Percentiles rank a stretch among this genome's conserved stretches.
Evolutionary conservation across 2,888 invertebrate genomes (phyloP).

Genomic region (Danaus chrysippus): DNA sequence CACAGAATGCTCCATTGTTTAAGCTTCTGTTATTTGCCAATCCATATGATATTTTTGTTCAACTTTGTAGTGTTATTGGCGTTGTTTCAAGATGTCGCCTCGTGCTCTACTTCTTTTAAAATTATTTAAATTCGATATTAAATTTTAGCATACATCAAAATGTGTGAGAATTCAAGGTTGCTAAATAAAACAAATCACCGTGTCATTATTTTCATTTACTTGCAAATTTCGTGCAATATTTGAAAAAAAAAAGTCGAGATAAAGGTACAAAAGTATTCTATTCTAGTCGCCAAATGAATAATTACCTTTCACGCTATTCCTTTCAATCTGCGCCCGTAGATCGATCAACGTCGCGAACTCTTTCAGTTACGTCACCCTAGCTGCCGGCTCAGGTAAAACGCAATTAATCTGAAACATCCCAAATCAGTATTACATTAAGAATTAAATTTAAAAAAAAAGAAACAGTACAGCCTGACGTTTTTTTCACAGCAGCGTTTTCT

Average conservation of each 20-base stretch:
- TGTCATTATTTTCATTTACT: conserved; percentile 75
- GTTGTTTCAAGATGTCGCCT: neutral
- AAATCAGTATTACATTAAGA: conserved; percentile 79
- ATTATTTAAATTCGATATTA: neutral
- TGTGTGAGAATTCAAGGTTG: conserved; percentile 65
- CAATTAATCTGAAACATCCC: conserved; percentile 79
- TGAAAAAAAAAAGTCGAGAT: conserved; percentile 71
- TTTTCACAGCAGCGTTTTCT: conserved; percentile 73
- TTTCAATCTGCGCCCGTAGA: conserved; percentile 75
- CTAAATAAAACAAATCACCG: conserved; percentile 70
- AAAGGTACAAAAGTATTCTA: conserved; percentile 78
- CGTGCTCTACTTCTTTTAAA: too few species aligned
- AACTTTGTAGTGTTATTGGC: neutral
- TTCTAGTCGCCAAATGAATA: conserved; percentile 79
- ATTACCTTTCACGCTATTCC: conserved; percentile 77
- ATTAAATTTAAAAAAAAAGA: conserved; percentile 71
- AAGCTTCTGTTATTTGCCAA: neutral
- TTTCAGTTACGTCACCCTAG: conserved; percentile 75
- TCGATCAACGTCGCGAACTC: conserved; percentile 78
- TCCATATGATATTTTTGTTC: neutral
- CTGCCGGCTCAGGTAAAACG: conserved; percentile 72
- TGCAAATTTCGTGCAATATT: conserved; percentile 77
- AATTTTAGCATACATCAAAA: conserved; percentile 18
- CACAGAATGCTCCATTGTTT: conserved; percentile 14
- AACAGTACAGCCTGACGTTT: conserved; percentile 69